A percentile compares a stretch with the other conserved stretches of the same genome.
These are phyloP conservation scores for Luehdorfia chinensis DNA, from an alignment of 1,140 invertebrate genomes.

Conservation along the genomic window DNA sequence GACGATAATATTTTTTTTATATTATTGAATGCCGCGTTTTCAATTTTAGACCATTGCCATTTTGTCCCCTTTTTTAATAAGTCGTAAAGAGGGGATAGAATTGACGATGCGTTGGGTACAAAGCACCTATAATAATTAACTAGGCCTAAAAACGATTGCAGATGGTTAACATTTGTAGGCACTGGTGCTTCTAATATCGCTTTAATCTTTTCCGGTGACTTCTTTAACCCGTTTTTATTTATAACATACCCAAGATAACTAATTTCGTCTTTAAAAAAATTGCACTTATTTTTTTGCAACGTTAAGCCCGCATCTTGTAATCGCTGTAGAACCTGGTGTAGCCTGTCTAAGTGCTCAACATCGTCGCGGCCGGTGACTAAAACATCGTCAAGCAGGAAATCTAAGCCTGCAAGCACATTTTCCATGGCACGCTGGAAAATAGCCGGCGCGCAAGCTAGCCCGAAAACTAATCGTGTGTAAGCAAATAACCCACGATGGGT, in stretches of 20 bases:
- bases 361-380: too few relatives aligned
- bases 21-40: slow-evolving; percentile 27
- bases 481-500: too few relatives aligned
- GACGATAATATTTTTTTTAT: slow-evolving; percentile 40
- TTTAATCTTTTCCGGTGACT: slow-evolving; percentile 24
- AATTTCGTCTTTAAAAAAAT: slow-evolving; percentile 22
- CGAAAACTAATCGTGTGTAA: too few relatives aligned
- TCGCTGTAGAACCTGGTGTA: too few relatives aligned
- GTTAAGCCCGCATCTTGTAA: too few relatives aligned
- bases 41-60: slow-evolving; percentile 27
- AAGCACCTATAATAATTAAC: slow-evolving; percentile 58
- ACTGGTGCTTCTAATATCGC: slow-evolving; percentile 20
- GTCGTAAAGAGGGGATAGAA: slow-evolving; percentile 17
- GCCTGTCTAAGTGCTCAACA: too few relatives aligned
- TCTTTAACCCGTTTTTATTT: slow-evolving; percentile 21
- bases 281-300: too few relatives aligned
- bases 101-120: slow-evolving; percentile 47
- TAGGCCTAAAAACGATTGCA: slow-evolving; percentile 30
- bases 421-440: too few relatives aligned
- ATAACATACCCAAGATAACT: slow-evolving; percentile 19
- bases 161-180: slow-evolving; percentile 20
- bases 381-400: too few relatives aligned
- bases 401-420: too few relatives aligned
- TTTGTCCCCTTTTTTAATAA: slow-evolving; percentile 26
- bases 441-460: too few relatives aligned